Evolutionary conservation across 2,888 invertebrate genomes (phyloP), one percentile per base, ranked within the genome.

Genomic region (Fragum sueziense): DNA sequence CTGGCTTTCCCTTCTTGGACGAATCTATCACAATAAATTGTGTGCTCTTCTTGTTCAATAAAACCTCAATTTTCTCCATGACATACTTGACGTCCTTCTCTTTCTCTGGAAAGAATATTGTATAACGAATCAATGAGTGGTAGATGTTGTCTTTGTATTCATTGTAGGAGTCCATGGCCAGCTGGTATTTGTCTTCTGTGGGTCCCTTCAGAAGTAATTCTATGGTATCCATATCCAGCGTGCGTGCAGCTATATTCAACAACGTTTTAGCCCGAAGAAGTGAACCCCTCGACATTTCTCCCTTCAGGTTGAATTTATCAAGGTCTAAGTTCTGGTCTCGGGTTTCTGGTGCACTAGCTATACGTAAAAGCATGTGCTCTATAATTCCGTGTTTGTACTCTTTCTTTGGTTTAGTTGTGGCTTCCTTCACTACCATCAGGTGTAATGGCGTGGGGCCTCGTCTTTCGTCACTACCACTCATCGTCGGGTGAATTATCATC

Each of bases 391-490:
- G 57, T 57, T 57, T 57, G n/a, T 25, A 57, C 25, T 7, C 14
- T 25, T 57, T 27, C 27, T 57, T 25, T 57, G 6, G 4, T 14
- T 27, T 57, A 3, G 57, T 27, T 4, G 25, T 57, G 4, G 57
- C 57, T 25, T 57, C 57, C n/a, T 57, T 57, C 27, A 57, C 25
- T 7, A 57, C 57, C 57, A 57, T 57, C 7, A 57, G 57, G 25
- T 57, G 57, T 27, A 57, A 57, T 7, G 57, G 57, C 14, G 57
- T 57, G 2, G 57, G 57, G 25, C 27, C 57, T 2, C 14, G 4
- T 22, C 57, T 22, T 57, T 57, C 27, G 25, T 57, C 57, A 25
- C 20, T n/a, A 17, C n/a, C 14, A 3, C 3, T 20, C 14, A 2
- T 20, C 14, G n/a, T 20, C 25, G 57, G 57, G 14, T 27, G 27